Evolutionary conservation across 1,140 invertebrate species (phyloP), one percentile per base, ranked within the genome.

Genomic region (Pogonus chalceus): DNA sequence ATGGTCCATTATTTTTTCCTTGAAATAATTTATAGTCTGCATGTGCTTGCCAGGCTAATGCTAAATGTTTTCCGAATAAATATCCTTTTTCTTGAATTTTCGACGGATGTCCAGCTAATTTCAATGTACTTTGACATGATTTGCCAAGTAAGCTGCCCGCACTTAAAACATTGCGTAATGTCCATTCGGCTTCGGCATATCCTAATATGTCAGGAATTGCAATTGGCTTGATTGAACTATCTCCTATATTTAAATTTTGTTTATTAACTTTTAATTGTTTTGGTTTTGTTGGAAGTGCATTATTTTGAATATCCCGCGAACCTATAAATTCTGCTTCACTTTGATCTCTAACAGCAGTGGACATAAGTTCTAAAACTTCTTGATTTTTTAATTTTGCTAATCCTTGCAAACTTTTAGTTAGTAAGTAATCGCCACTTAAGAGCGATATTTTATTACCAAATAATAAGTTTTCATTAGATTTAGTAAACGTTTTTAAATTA

Each of bases 391-490:
- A 75, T 57, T 82, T 81, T 23, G 92, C 91, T 26, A 96, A 73
- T 65, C 90, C 89, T 20, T 84, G 82, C 72, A 88, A 92, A 58
- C 90, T 92, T 71, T 87, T 94, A 1, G 90, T 88, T 3, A 96
- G 73, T 12, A 96, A 72, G 67, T 95, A 96, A 72, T 97, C 93
- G 1, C 94, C 94, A 66, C 88, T 90, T 0, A 97, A 74, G 12
- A 96, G 73, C 1, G 92, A 91, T 59, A 97, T 92, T 78, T 96
- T 96, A 68, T 96, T 96, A 3, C 92, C 92, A 75, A 92, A 93
- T 48, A 88, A 84, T 83, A 95, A 88, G 65, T 94, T 89, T 39
- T 80, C 76, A 12, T 80, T 69, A 23, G 72, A 67, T 56, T 80
- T 76, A 56, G 76, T 65, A 65, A 72, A 69, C 9, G 76, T 71